Percentiles rank a stretch among this genome's conserved stretches.
Conservation (phyloP, 2,113 vertebrate genomes). For the Hippolais icterina region DNA sequence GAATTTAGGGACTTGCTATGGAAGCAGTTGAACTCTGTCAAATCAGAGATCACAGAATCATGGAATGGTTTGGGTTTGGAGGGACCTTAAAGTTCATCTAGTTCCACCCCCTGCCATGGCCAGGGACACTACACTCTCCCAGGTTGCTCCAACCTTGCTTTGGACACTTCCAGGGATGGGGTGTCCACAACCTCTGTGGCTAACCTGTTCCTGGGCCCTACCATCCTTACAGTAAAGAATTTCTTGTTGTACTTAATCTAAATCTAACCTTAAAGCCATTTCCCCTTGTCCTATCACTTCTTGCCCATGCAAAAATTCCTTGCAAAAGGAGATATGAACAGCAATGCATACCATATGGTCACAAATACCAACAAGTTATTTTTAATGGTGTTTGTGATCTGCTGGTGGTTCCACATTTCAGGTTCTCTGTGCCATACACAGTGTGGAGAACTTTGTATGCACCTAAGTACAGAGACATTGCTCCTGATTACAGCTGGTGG, state of each 20-base stretch:
- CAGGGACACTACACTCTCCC: background rate
- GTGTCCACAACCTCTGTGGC: background rate
- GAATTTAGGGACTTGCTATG: background rate
- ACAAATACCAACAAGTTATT: background rate
- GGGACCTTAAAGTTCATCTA: background rate
- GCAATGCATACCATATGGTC: background rate
- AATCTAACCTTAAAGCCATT: background rate
- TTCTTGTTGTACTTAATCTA: background rate
- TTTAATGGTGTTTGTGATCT: background rate
- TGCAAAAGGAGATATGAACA: background rate
- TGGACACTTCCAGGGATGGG: background rate
- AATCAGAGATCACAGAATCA: background rate
- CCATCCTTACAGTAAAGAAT: background rate
- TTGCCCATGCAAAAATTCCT: background rate
- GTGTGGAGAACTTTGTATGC: background rate
- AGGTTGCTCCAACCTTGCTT: background rate
- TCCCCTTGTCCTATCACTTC: background rate
- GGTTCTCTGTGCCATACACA: too few relatives aligned
- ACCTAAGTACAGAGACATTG: fast-evolving
- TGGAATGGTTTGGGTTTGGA: background rate
- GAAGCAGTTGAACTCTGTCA: background rate
- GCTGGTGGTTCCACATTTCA: background rate
- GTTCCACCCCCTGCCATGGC: background rate
- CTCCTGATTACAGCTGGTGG: background rate
- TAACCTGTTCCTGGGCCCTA: background rate